Base-by-base conservation (phyloP, 2,888 invertebrate genomes). In the Caenorhabditis uteleia region DNA sequence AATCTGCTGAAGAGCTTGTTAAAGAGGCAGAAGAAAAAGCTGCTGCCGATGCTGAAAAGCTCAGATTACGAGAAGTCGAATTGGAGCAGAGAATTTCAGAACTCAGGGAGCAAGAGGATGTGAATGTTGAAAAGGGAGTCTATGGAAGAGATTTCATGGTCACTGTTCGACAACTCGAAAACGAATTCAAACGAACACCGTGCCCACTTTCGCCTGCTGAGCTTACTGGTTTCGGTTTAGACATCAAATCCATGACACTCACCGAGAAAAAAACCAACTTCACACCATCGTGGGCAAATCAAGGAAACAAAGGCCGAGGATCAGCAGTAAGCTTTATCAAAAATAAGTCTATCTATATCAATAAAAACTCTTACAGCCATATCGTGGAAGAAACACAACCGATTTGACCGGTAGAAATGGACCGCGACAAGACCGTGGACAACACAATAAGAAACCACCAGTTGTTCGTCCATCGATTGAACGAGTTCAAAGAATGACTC, bases 131-230 rank as follows among this genome's bases (percentile, higher is more conserved):
- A n/a, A 47, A 20, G 7, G 43, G 53, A 27, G 27, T 38, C 8
- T 75, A 68, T 53, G 55, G 53, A 10, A 39, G 75, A n/a, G 47
- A 49, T 1, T 76, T 72, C 55, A 60, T 76, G 53, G 61, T 68
- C 25, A 58, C 57, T 10, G 55, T 76, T n/a, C 51, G 74, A 4
- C 66, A 67, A 8, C 39, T 68, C 18, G 74, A 74, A 47, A 70
- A 61, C 49, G 49, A 50, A 38, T 70, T 71, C 61, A 38, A 58
- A 2, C 43, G 57, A 3, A 71, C 73, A 0, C 39, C 49, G 8
- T 73, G 71, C 27, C 73, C 71, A 6, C 47, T 73, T 23, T 25
- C 62, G 0, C 56, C 43, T 10, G n/a, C 36, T 0, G 49, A 62
- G 23, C 57, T 73, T n/a, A 34, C 40, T 10, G 54, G 50, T 8